phyloP scores from a whole-genome alignment of 2,113 vertebrate species.

The Nycticebus coucang region DNA sequence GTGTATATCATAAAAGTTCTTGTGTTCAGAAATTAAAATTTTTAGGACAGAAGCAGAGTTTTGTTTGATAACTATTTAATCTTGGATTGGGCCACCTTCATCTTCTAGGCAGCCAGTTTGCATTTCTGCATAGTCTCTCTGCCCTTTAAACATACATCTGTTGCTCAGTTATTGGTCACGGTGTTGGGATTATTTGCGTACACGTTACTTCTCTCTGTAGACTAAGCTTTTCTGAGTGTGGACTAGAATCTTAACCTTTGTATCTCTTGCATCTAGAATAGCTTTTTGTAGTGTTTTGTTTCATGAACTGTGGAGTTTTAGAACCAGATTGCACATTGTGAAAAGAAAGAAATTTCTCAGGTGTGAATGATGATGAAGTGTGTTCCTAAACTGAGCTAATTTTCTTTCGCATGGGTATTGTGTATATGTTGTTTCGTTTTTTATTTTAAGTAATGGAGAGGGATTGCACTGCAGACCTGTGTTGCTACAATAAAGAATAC shows the following conservation, averaged over 20 bases:
- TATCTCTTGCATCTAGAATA: neutral
- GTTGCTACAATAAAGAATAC: neutral
- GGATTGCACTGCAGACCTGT: neutral
- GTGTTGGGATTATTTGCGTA: neutral
- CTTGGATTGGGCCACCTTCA: neutral
- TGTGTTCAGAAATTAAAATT: neutral
- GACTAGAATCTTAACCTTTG: neutral
- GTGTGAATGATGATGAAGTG: no score
- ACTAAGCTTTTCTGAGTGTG: neutral
- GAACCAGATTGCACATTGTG: neutral
- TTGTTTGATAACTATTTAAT: slow-evolving; percentile 30
- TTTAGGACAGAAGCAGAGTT: slow-evolving; percentile 2
- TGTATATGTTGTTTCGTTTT: neutral
- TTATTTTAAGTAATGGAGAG: neutral
- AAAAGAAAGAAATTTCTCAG: neutral
- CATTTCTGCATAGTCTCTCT: neutral
- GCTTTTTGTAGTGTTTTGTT: neutral
- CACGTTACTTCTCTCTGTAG: neutral
- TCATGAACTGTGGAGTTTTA: neutral
- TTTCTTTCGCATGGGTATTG: no score
- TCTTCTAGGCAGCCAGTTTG: neutral
- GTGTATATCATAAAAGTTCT: neutral
- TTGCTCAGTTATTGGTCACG: neutral
- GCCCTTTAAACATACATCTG: neutral
- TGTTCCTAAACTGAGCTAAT: no score